Conservation (phyloP, 2,888 invertebrate genomes). For the Ormyrus nitidulus region DNA sequence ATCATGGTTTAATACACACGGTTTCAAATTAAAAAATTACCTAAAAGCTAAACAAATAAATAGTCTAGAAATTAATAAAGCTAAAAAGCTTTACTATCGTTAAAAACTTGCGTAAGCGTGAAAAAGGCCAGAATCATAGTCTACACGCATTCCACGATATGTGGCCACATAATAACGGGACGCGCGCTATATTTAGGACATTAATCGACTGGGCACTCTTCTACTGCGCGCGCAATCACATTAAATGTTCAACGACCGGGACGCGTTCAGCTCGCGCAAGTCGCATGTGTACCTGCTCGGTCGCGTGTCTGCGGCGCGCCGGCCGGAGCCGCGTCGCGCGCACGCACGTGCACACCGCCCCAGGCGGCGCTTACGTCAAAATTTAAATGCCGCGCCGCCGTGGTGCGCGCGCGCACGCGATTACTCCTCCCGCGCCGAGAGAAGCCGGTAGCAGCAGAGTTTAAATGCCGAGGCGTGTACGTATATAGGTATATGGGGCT, state of each 20-base stretch:
- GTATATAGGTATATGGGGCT: neutral
- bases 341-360: too few relatives aligned
- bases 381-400: slow-evolving; percentile 52
- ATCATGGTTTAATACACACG: too few relatives aligned
- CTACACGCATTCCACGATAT: too few relatives aligned
- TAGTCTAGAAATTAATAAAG: too few relatives aligned
- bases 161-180: too few relatives aligned
- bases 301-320: slow-evolving; percentile 7
- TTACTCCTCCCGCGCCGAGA: neutral
- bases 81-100: too few relatives aligned
- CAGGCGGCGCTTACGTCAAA: slow-evolving; percentile 40
- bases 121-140: too few relatives aligned
- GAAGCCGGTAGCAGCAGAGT: neutral
- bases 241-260: slow-evolving; percentile 21
- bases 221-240: neutral
- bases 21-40: too few relatives aligned
- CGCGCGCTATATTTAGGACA: too few relatives aligned
- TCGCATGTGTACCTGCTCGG: neutral
- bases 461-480: slow-evolving; percentile 25
- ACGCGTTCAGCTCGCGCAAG: neutral
- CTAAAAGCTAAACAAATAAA: too few relatives aligned
- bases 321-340: neutral
- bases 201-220: too few relatives aligned
- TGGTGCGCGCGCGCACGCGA: slow-evolving; percentile 12
- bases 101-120: too few relatives aligned